These are phyloP conservation scores for Lepus timidus DNA, from an alignment of 2,113 vertebrate genomes.

Conservation along the genomic window DNA sequence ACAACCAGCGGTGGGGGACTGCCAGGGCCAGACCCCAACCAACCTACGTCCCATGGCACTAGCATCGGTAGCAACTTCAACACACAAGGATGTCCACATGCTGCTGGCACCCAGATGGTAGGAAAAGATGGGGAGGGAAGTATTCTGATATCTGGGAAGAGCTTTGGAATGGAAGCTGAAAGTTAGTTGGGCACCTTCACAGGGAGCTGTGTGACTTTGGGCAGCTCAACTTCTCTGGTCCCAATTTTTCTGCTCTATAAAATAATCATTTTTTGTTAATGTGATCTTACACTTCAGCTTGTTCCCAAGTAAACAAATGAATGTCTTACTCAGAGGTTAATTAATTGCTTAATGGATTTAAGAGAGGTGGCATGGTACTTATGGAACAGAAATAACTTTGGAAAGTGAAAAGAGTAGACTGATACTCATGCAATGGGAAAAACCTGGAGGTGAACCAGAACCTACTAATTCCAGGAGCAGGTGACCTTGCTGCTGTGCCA, in stretches of 20 bases:
- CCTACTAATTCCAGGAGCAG: background rate
- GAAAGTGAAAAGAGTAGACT: rapidly evolving
- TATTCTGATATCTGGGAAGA: background rate
- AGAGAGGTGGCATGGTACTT: background rate
- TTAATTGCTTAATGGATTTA: too few species aligned
- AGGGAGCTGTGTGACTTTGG: background rate
- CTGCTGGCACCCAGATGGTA: background rate
- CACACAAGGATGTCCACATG: background rate
- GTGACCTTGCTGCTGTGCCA: rapidly evolving
- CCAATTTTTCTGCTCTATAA: background rate
- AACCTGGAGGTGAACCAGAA: background rate
- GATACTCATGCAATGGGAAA: background rate
- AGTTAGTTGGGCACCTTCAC: background rate
- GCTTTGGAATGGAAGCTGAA: background rate
- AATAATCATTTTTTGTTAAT: background rate
- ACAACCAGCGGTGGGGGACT: background rate
- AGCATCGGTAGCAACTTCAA: background rate
- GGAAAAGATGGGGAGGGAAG: background rate
- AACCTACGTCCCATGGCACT: background rate
- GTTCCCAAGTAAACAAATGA: background rate
- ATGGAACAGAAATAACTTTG: background rate
- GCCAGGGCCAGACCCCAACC: background rate
- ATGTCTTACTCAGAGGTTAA: background rate
- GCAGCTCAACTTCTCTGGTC: background rate
- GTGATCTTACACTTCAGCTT: background rate